A percentile compares a stretch with the other conserved stretches of the same genome.
phyloP scores from a whole-genome alignment of 2,797 vertebrate genomes.

The Acipenser ruthenus region DNA sequence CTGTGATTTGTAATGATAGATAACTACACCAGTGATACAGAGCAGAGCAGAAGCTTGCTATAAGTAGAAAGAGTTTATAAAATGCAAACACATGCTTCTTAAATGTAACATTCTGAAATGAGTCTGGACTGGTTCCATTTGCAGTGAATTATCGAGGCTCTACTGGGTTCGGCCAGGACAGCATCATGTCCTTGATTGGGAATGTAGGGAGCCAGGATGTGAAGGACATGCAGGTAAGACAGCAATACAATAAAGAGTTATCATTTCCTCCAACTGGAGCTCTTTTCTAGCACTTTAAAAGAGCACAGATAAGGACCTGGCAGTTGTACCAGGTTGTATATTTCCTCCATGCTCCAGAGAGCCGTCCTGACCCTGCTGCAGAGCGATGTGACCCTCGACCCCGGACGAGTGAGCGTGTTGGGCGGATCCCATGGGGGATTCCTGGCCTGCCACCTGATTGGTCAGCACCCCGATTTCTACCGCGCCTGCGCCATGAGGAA shows the following conservation, averaged over 20 bases:
- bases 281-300: too few species aligned
- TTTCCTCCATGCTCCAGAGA: slow-evolving; percentile 35
- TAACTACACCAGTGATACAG: too few species aligned
- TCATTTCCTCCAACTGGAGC: too few species aligned
- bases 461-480: slow-evolving; percentile 62
- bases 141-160: slow-evolving; percentile 73
- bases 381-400: slow-evolving; percentile 47
- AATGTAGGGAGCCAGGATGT: slow-evolving; percentile 69
- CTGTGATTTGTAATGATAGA: too few species aligned
- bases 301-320: not conserved
- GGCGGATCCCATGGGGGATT: slow-evolving; percentile 77
- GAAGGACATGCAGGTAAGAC: slow-evolving; percentile 67
- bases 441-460: slow-evolving; percentile 67
- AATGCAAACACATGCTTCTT: too few species aligned
- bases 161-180: slow-evolving; percentile 73
- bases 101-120: not conserved
- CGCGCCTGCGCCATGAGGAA: slow-evolving; percentile 62
- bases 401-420: slow-evolving; percentile 55
- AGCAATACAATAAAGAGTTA: too few species aligned
- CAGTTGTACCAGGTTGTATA: not conserved
- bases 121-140: too few species aligned
- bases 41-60: too few species aligned
- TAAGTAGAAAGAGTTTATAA: too few species aligned
- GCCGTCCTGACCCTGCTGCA: slow-evolving; percentile 53
- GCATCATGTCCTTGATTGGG: slow-evolving; percentile 65